These are phyloP conservation scores for Strix uralensis DNA, from an alignment of 2,113 vertebrate genomes.

Conservation along the genomic window DNA sequence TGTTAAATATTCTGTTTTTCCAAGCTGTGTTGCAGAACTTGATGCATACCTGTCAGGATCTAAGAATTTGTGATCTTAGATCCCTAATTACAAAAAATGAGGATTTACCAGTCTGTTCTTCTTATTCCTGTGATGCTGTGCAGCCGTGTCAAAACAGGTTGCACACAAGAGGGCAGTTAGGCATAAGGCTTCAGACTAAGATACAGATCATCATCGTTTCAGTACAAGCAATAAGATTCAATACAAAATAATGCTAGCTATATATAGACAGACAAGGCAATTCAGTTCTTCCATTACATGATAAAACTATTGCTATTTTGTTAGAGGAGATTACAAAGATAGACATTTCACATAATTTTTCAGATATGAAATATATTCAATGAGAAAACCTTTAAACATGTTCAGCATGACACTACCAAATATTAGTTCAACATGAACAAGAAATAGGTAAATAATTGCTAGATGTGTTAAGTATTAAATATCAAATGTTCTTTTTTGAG, in stretches of 20 bases:
- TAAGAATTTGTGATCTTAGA: background rate
- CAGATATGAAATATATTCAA: background rate
- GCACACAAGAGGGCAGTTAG: background rate
- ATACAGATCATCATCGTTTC: background rate
- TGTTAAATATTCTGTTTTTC: background rate
- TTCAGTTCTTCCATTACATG: background rate
- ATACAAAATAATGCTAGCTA: background rate
- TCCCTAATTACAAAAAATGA: background rate
- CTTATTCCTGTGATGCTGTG: background rate
- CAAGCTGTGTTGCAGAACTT: background rate
- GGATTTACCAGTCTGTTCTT: background rate
- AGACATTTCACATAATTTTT: background rate
- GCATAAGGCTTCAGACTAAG: background rate
- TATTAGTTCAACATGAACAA: background rate
- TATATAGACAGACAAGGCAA: background rate
- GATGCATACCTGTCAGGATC: background rate
- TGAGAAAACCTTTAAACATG: background rate
- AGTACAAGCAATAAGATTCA: background rate
- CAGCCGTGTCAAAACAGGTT: background rate
- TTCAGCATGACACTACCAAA: background rate
- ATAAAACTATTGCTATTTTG: background rate
- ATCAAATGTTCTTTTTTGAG: background rate
- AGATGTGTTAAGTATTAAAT: background rate
- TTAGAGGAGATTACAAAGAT: background rate
- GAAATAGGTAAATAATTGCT: background rate